Evolutionary conservation across 2,888 invertebrate species (phyloP), one percentile per base, ranked within the genome.

Genomic region (Eretmocerus hayati): DNA sequence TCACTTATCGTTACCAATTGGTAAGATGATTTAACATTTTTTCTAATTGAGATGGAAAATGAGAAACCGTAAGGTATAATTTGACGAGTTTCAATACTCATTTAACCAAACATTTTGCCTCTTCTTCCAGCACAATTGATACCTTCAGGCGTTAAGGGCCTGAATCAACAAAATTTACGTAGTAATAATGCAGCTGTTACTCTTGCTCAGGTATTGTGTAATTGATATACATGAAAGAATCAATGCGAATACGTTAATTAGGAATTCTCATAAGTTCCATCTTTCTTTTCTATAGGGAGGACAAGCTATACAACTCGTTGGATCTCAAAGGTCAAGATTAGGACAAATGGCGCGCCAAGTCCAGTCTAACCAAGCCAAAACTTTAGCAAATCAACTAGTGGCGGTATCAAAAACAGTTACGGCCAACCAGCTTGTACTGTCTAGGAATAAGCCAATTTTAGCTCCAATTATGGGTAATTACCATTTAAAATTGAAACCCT

Each of bases 1-100:
- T 65, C 70, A 70, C 59, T 65, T 71, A 50, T 71, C 71, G 55
- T 62, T 71, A 58, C 71, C 71, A 61, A 69, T 71, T 55, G 70
- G 71, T 71, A 31, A n/a, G 22, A 42, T 38, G n/a, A n/a, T n/a
- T n/a, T n/a, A n/a, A n/a, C n/a, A n/a, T n/a, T n/a, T n/a, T n/a
- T n/a, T n/a, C n/a, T n/a, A n/a, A n/a, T n/a, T n/a, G n/a, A n/a
- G n/a, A n/a, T n/a, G n/a, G n/a, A n/a, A n/a, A n/a, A n/a, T n/a
- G n/a, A n/a, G n/a, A n/a, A n/a, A n/a, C n/a, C n/a, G n/a, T n/a
- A n/a, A n/a, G n/a, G n/a, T n/a, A n/a, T 21, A 23, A 36, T n/a
- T 39, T 19, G 15, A 30, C 23, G 31, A 32, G 6, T 20, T 15
- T 21, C 26, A 3, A n/a, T 23, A 37, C 19, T 33, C 22, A 36